Base-by-base conservation (phyloP, 2,888 invertebrate species). In the Herminia tarsipennalis region DNA sequence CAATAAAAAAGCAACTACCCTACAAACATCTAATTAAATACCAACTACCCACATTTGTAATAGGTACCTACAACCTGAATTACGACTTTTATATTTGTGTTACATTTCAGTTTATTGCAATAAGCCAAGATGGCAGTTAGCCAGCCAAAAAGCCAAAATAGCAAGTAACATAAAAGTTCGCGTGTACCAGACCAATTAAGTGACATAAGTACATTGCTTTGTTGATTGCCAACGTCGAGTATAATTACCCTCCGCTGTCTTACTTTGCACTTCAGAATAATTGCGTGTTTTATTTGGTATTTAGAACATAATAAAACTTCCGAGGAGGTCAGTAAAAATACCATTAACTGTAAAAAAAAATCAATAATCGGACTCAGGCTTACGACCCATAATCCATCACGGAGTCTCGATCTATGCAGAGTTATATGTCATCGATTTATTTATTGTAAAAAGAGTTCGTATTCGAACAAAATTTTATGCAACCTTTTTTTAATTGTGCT, bases 111-210 rank as follows among this genome's bases (percentile, higher is more conserved):
- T 14, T 14, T 22, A 37, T 30, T 38, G 39, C 18, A 39, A 40
- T 27, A 40, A 22, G 21, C 25, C 2, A 47, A 55, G 52, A 58
- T 50, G 56, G 60, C 56, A 54, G 45, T 34, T 29, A 47, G 48
- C 55, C 56, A 50, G 33, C 41, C 56, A 21, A 62, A 60, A 60
- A 49, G 46, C 38, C 56, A 56, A 53, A 67, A 64, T 53, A 52
- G 52, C 54, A 47, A 48, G 51, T 52, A 56, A 54, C 55, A 47
- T 61, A 59, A 55, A 65, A 70, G 66, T 66, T 78, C 37, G 81
- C 80, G 74, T 81, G 80, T 56, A 44, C 49, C 61, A 51, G 55
- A 53, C 66, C 70, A 72, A 77, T 82, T 77, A 73, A 52, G 71
- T 70, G 77, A 77, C 78, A 74, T 67, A 49, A 57, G 62, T 66